Percentiles rank a stretch among this genome's conserved stretches.
Conservation (phyloP, 2,113 vertebrate species). For the Stegostoma tigrinum region DNA sequence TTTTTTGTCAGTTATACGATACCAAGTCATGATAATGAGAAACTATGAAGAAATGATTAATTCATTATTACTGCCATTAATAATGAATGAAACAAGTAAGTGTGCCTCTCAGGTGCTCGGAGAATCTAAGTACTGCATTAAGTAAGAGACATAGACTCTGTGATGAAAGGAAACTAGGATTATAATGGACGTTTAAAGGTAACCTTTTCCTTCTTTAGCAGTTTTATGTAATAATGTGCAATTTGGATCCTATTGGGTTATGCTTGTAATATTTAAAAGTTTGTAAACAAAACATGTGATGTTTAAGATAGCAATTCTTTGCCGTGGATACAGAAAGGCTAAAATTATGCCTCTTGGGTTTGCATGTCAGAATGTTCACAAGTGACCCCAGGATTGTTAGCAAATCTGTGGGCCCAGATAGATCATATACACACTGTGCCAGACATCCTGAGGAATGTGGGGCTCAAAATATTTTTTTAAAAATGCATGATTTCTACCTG, state of each 20-base stretch:
- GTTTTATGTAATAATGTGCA: background rate
- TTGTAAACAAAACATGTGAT: background rate
- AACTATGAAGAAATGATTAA: slow-evolving; percentile 12
- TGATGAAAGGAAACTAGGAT: too few species aligned
- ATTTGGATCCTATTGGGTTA: background rate
- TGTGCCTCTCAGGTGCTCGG: background rate
- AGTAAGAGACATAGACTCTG: background rate
- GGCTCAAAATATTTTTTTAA: background rate
- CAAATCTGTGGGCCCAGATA: background rate
- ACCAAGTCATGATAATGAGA: background rate
- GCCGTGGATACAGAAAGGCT: too few species aligned
- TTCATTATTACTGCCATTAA: slow-evolving; percentile 12
- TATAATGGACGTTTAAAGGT: background rate
- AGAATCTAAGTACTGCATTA: background rate
- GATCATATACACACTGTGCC: background rate
- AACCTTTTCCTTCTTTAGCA: background rate
- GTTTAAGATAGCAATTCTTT: too few species aligned
- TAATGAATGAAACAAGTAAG: background rate
- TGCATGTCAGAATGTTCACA: background rate
- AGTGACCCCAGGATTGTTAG: background rate
- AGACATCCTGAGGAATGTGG: background rate
- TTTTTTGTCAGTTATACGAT: background rate
- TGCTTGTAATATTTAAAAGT: background rate
- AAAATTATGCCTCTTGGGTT: too few species aligned
- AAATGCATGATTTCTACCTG: background rate